phyloP scores from a whole-genome alignment of 2,113 vertebrate genomes.

The Nipponia nippon region DNA sequence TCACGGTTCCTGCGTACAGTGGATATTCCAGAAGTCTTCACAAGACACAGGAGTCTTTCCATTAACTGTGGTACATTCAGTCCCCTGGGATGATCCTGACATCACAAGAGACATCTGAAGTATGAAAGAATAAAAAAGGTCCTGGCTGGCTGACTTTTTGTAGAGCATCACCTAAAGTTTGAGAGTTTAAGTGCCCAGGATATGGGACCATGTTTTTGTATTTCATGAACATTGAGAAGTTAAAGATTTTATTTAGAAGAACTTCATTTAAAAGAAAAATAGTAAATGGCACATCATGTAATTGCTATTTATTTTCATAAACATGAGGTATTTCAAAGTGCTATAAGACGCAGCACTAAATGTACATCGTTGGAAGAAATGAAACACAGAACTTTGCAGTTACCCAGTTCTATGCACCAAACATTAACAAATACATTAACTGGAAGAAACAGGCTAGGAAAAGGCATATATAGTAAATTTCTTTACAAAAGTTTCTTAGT shows the following conservation, averaged over 20 bases:
- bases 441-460: constrained; percentile 89
- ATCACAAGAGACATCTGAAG: background rate
- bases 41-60: background rate
- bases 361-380: constrained; percentile 90
- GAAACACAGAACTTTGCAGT: constrained; percentile 90
- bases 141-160: background rate
- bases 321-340: constrained; percentile 99
- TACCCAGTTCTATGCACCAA: constrained; percentile 99
- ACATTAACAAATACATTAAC: constrained; percentile 99
- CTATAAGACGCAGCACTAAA: constrained; percentile 99
- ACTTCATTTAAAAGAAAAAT: constrained; percentile 34
- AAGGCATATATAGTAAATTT: constrained; percentile 94
- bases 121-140: background rate
- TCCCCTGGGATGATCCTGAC: background rate
- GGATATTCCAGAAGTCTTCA: background rate
- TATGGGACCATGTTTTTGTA: background rate
- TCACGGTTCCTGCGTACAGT: background rate
- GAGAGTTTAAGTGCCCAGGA: background rate
- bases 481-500: constrained; percentile 98
- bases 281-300: constrained; percentile 69
- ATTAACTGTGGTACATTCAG: background rate
- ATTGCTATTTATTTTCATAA: constrained; percentile 99
- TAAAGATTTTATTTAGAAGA: background rate
- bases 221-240: background rate
- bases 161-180: background rate